Evolutionary conservation across 2,888 invertebrate genomes (phyloP), one percentile per base, ranked within the genome.

Genomic region (Sialis lutaria): DNA sequence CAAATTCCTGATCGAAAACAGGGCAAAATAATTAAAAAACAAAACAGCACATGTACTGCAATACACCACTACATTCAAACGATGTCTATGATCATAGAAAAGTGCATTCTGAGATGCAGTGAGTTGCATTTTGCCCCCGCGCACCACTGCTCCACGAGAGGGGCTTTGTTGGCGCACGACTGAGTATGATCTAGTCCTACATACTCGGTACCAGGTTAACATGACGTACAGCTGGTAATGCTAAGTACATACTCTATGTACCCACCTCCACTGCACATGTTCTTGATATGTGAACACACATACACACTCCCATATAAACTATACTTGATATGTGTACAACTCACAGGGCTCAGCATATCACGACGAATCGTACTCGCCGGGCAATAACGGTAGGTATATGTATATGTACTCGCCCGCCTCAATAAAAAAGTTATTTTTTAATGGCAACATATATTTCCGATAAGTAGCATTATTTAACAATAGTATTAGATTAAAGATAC

Each of bases 131-230:
- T 45, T 33, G 30, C 6, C 34, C 34, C 33, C 41, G 31, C 42
- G 22, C 34, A 30, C 44, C 22, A 22, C 22, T 22, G 22, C 22
- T 22, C 2, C 22, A 22, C 22, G 4, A 22, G 22, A 4, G 22
- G 22, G 22, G 22, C 22, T 22, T 10, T 37, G 42, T 47, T 40
- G 45, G 45, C 33, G 37, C 44, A 32, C 33, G 40, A 51, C 50
- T 50, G 55, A 55, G 63, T 62, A 64, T 64, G 64, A 64, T 64
- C 64, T 61, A 60, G 60, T 59, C 56, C 59, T 65, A 63, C 64
- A 60, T 65, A 64, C 64, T 55, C 56, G 48, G 48, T 57, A 61
- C 44, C 60, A 64, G 64, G 64, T 50, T 32, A 50, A 40, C 60
- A 64, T 55, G 47, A 54, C 33, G 40, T 37, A n/a, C 6, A 35